Base-by-base conservation (phyloP, 2,888 invertebrate genomes). In the Dastarcus helophoroides region DNA sequence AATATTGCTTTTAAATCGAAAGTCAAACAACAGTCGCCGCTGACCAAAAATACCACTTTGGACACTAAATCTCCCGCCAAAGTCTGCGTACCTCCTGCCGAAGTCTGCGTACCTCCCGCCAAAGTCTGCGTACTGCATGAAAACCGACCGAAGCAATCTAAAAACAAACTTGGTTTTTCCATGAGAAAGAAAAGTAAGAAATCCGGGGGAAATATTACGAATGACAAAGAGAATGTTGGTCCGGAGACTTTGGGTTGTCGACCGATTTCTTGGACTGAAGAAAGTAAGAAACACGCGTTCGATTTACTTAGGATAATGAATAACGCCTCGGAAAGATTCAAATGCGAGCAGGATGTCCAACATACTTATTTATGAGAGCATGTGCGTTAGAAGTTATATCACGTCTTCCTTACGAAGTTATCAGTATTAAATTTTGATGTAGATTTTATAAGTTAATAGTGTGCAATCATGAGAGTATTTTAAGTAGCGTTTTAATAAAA, bases 281-380 rank as follows among this genome's bases (percentile, higher is more conserved):
- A 58, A 39, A 56, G 37, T 33, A 60, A 60, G 37, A 54, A 47
- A 30, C 48, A 58, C 31, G 60, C 60, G 9, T 61, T 60, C 41
- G 54, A 56, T 28, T 43, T 61, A 38, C 40, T 60, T 14, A 43
- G 54, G 21, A 38, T 54, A 13, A 54, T 60, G 55, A 57, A 57
- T 34, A 33, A 39, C 5, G 41, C 24, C 25, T 32, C 35, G 26
- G 43, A 44, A 26, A 38, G 48, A 23, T 39, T 48, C 35, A 40
- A 16, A 6, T 29, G 26, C 21, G 22, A 43, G 17, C 39, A 43
- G 30, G 31, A 46, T 32, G 36, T 56, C 22, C 51, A 53, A 35
- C 56, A 58, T 32, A 57, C 58, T 3, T 48, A 47, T 39, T 43
- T 58, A 25, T 57, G 47, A 40, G 23, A 25, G n/a, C n/a, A n/a